Percentiles rank a stretch among this genome's conserved stretches.
Conservation (phyloP, 2,113 vertebrate species). For the Alligator sinensis region DNA sequence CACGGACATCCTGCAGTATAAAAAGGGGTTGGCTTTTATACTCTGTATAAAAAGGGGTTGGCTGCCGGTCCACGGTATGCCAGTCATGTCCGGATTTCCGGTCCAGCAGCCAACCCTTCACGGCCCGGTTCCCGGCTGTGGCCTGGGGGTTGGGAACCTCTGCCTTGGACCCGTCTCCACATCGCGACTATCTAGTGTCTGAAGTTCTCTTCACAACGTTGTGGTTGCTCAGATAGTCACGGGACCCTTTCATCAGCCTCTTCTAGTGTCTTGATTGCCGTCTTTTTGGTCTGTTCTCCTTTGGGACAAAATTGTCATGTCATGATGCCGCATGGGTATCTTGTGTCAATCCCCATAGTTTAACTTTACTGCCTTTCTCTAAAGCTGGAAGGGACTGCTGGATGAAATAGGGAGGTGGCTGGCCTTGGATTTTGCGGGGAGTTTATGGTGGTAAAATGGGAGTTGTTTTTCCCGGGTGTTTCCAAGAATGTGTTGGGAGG, state of each 20-base stretch:
- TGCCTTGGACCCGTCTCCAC: not conserved
- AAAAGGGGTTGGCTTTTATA: no score
- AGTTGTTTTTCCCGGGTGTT: not conserved
- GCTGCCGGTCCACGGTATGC: no score
- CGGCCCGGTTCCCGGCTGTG: no score
- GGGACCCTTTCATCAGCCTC: not conserved
- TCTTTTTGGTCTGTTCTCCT: not conserved
- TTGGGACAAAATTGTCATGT: not conserved
- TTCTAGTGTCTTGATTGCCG: not conserved
- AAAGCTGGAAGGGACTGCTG: not conserved
- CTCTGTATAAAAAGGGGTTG: no score
- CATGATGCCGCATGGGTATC: not conserved
- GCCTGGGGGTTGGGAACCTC: no score
- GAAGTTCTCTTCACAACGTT: not conserved
- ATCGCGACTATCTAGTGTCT: not conserved
- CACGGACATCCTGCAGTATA: not conserved
- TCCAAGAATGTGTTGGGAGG: no score
- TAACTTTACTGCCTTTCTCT: not conserved
- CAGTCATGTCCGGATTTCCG: no score
- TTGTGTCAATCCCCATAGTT: not conserved
- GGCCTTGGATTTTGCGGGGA: not conserved
- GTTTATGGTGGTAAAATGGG: not conserved
- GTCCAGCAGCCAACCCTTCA: no score
- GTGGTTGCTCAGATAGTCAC: no score
- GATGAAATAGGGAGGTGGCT: not conserved